Conservation (phyloP, 2,113 vertebrate genomes). For the Melanerpes formicivorus region DNA sequence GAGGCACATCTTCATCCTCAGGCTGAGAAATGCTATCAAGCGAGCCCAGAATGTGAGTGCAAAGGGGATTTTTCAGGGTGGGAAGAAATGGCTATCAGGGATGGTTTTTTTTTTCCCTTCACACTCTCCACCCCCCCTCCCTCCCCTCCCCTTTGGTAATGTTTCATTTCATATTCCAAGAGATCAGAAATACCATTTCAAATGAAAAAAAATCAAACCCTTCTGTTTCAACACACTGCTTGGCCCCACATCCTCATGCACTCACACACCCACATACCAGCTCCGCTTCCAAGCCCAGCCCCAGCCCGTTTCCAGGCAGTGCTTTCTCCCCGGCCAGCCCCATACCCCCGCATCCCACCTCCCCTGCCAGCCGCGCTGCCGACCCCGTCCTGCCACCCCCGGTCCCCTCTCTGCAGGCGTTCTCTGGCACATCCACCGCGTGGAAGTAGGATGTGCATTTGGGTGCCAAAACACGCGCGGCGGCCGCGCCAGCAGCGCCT, state of each 20-base stretch:
- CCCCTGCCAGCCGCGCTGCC: not conserved
- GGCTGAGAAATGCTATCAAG: not conserved
- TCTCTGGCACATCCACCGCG: conserved; percentile 13
- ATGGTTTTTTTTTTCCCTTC: not conserved
- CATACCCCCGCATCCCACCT: not conserved
- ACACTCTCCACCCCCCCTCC: not conserved
- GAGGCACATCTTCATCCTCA: not conserved
- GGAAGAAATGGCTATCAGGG: not conserved
- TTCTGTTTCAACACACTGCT: conserved; percentile 7
- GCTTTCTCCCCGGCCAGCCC: not conserved
- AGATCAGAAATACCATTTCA: conserved; percentile 21
- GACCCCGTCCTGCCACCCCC: not conserved
- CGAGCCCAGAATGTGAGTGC: not conserved
- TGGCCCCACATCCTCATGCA: not conserved
- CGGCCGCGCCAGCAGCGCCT: not conserved
- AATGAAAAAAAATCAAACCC: conserved; percentile 32
- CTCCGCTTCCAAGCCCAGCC: not conserved
- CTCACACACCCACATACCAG: conserved; percentile 32
- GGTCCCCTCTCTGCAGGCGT: not conserved
- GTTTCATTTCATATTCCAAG: not conserved
- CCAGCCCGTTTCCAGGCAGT: not conserved
- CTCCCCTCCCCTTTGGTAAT: not conserved
- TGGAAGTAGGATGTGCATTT: conserved; percentile 14
- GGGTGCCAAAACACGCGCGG: conserved; percentile 36
- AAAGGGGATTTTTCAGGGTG: conserved; percentile 9